Percentiles rank a stretch among this genome's conserved stretches.
Conservation (phyloP, 2,797 vertebrate species). For the Megaceryle alcyon region DNA sequence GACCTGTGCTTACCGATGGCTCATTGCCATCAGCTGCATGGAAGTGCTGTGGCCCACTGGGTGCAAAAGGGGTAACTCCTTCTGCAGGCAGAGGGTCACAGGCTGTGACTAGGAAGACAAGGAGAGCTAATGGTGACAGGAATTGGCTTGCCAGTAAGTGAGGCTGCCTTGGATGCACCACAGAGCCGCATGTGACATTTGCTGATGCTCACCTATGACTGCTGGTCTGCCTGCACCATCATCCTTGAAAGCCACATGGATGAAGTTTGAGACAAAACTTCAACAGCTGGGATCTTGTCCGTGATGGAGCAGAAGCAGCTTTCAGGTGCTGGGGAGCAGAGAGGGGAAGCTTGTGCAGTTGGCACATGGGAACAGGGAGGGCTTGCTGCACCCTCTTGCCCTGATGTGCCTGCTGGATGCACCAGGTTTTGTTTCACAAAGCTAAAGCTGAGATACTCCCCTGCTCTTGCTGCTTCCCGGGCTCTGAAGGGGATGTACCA, state of each 20-base stretch:
- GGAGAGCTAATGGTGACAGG: background rate
- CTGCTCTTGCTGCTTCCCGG: background rate
- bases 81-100: background rate
- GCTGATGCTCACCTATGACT: background rate
- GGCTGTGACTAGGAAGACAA: background rate
- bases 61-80: background rate
- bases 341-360: background rate
- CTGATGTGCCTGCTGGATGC: background rate
- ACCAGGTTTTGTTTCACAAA: background rate
- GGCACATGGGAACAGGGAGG: background rate
- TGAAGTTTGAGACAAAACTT: background rate
- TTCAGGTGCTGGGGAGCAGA: background rate
- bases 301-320: background rate
- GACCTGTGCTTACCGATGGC: background rate
- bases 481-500: background rate
- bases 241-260: background rate
- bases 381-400: background rate
- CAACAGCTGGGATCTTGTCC: background rate
- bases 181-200: background rate
- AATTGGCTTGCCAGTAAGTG: background rate
- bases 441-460: background rate
- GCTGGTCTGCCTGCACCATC: background rate
- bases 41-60: background rate
- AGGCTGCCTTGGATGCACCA: background rate
- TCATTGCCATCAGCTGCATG: accelerated